Evolutionary conservation across 1,140 invertebrate species (phyloP), one percentile per base, ranked within the genome.

Genomic region (Asobara japonica): DNA sequence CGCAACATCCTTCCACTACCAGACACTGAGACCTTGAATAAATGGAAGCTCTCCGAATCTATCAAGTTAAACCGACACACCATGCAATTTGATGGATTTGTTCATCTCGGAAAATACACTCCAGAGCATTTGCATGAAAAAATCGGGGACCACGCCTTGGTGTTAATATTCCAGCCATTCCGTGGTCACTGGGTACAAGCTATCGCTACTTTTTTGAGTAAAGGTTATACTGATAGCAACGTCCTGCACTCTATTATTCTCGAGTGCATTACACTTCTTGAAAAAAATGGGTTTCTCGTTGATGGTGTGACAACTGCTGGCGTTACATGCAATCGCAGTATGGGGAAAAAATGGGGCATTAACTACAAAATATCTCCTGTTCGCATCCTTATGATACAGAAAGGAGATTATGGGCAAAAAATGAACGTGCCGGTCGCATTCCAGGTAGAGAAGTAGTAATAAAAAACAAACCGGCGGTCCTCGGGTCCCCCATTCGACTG

Each of bases 91-190:
- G 10, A 36, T 38, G 76, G 75, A 5, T 80, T 81, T 22, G 72
- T 74, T 8, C 64, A 81, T 75, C 69, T 82, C 8, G 78, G 80
- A n/a, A 5, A 27, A 79, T 61, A 79, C 45, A 83, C 80, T 11
- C 78, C 78, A n/a, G 22, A 73, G 4, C 22, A 74, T 65, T 66
- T 77, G 29, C 69, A 73, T 64, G 36, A 73, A 25, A 41, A 45
- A 33, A 41, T 51, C 38, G 80, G 73, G n/a, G 77, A 83, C 72
- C 82, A 82, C 73, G 80, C 75, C 16, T 60, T 82, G 8, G 78
- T 84, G 1, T 77, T 83, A 13, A 78, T 84, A 75, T 82, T 75
- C 71, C 80, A 82, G 38, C 80, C 79, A n/a, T 82, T 82, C 51
- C 64, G 60, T 61, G 79, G 77, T 3, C 48, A 62, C 38, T 78